Evolutionary conservation across 2,113 vertebrate species (phyloP), one percentile per base, ranked within the genome.

Genomic region (Myrmecophaga tridactyla): DNA sequence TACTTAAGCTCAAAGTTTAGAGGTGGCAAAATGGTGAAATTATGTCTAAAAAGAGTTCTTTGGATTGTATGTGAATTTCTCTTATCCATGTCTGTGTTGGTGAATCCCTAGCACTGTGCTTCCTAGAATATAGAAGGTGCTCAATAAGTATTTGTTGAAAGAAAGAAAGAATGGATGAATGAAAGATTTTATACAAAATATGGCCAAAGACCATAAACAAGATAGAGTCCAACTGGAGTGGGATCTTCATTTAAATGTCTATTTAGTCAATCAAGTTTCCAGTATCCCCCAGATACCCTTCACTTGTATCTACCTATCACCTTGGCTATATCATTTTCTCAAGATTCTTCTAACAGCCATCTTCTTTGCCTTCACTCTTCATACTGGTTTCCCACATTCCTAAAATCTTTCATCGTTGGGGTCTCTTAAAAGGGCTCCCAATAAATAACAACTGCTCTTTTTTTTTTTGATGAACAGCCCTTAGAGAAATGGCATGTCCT

Each of bases 401-500:
- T 84, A 82, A 92, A 69, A 77, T 63, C n/a, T 90, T 83, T 86
- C 69, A 63, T 86, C 75, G 65, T 53, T 72, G 41, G 34, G 21
- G 12, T 88, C 84, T 90, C 21, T 86, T 95, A 48, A 70, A 72
- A 84, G 51, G 60, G 43, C 25, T 94, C 39, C 51, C 39, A 85
- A 92, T 43, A 93, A 83, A 95, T 77, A 82, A 56, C 25, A 58
- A 78, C 36, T 90, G 53, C 4, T 17, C 69, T 89, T 77, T 85
- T 23, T 58, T 31, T n/a, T n/a, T n/a, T n/a, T n/a, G n/a, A 87
- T 72, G 63, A 80, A 81, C 3, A 70, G 27, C 39, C 31, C 85
- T 94, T 75, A 73, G 63, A 80, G 56, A 84, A 94, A 56, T 60
- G 20, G 56, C 86, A 60, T 90, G 87, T 91, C 81, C 43, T 91